Conservation (phyloP, 2,797 vertebrate species). For the Gallinago solitaria region DNA sequence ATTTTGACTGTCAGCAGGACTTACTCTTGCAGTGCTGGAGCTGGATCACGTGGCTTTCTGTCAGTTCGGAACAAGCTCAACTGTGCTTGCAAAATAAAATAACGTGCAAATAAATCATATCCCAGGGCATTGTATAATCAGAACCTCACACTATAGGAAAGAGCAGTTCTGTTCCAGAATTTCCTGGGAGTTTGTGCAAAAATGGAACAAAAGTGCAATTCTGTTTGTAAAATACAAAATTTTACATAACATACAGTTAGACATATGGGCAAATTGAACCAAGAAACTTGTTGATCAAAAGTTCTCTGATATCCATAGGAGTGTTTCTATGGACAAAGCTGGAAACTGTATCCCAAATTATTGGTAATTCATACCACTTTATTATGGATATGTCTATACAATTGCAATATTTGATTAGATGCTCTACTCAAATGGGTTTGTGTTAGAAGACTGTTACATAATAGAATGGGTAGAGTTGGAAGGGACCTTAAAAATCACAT, state of each 20-base stretch:
- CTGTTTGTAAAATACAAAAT: neutral
- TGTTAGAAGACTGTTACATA: neutral
- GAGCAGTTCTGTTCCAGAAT: neutral
- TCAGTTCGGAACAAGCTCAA: neutral
- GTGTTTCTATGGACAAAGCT: neutral
- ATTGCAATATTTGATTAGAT: neutral
- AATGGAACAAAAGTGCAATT: neutral
- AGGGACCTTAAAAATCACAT: no score
- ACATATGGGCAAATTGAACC: neutral
- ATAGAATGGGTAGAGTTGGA: no score
- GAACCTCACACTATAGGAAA: slow-evolving; percentile 8
- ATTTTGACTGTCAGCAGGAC: neutral
- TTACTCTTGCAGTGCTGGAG: neutral
- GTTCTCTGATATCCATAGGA: neutral
- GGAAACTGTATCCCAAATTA: neutral
- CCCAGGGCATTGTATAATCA: neutral
- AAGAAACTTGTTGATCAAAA: neutral
- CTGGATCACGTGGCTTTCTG: neutral
- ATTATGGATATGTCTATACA: neutral
- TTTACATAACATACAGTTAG: neutral
- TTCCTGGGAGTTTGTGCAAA: neutral
- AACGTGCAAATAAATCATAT: neutral
- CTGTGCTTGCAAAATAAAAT: neutral
- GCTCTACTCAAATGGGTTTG: neutral
- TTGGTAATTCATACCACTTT: neutral